Conservation (phyloP, 2,113 vertebrate genomes). For the Pyrgilauda ruficollis region DNA sequence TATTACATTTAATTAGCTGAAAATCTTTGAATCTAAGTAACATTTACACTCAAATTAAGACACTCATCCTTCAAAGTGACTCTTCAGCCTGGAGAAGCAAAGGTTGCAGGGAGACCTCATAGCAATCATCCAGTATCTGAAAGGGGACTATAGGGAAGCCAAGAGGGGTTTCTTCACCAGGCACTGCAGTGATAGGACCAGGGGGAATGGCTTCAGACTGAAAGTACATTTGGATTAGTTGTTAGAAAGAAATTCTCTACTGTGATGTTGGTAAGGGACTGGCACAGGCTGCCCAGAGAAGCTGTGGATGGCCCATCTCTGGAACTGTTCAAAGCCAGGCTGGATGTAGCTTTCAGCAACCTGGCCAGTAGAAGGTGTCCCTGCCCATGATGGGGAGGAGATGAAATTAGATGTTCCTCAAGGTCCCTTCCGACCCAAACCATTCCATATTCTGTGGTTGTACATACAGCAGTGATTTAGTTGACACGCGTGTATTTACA, state of each 20-base stretch:
- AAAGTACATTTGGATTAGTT: not conserved
- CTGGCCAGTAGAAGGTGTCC: not conserved
- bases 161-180: not conserved
- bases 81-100: not conserved
- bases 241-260: not conserved
- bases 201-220: not conserved
- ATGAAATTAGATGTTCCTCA: not conserved
- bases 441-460: not conserved
- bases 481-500: accelerated
- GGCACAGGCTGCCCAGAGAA: not conserved
- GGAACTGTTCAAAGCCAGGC: not conserved
- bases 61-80: not conserved
- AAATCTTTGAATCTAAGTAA: not conserved
- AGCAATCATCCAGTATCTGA: not conserved
- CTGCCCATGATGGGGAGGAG: accelerated
- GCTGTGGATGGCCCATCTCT: not conserved
- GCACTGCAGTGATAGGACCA: not conserved
- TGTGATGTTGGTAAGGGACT: not conserved
- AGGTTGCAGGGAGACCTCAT: not conserved
- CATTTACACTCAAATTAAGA: not conserved
- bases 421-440: not conserved
- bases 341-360: not conserved
- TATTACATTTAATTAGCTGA: not conserved
- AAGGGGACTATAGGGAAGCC: not conserved
- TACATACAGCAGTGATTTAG: not conserved